Conservation (phyloP, 2,113 vertebrate genomes). For the Abramis brama region DNA sequence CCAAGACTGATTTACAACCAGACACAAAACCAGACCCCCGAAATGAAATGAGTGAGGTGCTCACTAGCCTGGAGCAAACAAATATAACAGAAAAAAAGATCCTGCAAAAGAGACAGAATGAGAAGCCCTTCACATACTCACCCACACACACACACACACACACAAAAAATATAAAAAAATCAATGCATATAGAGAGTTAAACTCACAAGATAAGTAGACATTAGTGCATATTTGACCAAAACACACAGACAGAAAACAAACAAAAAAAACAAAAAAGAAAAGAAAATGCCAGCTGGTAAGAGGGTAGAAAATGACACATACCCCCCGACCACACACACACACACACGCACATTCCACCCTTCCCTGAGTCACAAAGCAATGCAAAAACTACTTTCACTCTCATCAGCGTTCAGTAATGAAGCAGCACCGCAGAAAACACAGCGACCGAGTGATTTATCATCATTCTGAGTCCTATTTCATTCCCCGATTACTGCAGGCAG, state of each 20-base stretch:
- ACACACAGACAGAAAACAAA: not conserved
- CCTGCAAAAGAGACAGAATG: not conserved
- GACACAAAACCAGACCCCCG: not conserved
- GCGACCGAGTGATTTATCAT: conserved; percentile 63
- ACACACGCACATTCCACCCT: conserved; percentile 16
- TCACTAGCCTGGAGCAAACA: not conserved
- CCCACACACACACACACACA: not conserved
- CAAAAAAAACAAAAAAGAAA: not conserved
- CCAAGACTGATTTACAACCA: not conserved
- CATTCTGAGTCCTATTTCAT: conserved; percentile 59
- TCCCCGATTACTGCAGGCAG: conserved; percentile 60
- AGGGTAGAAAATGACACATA: conserved; percentile 33
- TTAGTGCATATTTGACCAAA: not conserved
- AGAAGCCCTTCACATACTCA: not conserved
- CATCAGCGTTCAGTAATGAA: conserved; percentile 59
- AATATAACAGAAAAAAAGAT: not conserved
- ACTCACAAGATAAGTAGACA: not conserved
- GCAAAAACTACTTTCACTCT: conserved; percentile 56
- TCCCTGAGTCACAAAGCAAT: conserved; percentile 38
- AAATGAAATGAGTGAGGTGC: conserved; percentile 10
- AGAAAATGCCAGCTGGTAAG: conserved; percentile 24
- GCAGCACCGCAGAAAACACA: conserved; percentile 51
- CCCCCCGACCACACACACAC: not conserved
- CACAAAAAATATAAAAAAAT: not conserved
- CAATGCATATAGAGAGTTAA: not conserved